Percentiles rank a stretch among this genome's conserved stretches.
These are phyloP conservation scores for Parapsyche elsis DNA, from an alignment of 1,140 invertebrate species.

Conservation along the genomic window DNA sequence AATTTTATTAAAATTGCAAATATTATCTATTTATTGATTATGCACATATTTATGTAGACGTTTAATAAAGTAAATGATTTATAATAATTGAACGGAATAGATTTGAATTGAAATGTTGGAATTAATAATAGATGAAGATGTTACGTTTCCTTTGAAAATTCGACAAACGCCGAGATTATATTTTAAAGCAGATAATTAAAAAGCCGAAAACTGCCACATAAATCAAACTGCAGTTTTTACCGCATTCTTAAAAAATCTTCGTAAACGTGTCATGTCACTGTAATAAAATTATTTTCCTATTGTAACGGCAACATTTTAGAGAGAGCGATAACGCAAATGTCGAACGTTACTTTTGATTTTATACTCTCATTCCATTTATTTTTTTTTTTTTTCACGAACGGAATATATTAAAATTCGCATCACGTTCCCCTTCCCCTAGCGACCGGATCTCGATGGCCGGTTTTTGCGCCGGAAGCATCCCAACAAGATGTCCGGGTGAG, in stretches of 20 bases:
- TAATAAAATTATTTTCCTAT: no score
- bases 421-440: background rate
- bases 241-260: no score
- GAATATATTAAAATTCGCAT: background rate
- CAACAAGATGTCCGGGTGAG: background rate
- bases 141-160: background rate
- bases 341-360: no score
- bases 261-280: no score
- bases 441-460: background rate
- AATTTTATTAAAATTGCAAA: no score
- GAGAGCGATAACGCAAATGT: no score
- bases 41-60: no score
- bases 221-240: background rate
- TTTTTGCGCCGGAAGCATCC: background rate
- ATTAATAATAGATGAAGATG: background rate
- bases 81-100: background rate
- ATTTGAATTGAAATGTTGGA: background rate
- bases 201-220: background rate
- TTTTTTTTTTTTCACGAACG: no score
- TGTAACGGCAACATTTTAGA: no score
- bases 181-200: conserved; percentile 15
- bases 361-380: no score
- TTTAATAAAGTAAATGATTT: background rate
- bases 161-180: background rate
- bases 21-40: no score